A percentile compares a stretch with the other conserved stretches of the same genome.
phyloP scores from a whole-genome alignment of 2,888 invertebrate genomes.

The Carpatolechia fugitivella region DNA sequence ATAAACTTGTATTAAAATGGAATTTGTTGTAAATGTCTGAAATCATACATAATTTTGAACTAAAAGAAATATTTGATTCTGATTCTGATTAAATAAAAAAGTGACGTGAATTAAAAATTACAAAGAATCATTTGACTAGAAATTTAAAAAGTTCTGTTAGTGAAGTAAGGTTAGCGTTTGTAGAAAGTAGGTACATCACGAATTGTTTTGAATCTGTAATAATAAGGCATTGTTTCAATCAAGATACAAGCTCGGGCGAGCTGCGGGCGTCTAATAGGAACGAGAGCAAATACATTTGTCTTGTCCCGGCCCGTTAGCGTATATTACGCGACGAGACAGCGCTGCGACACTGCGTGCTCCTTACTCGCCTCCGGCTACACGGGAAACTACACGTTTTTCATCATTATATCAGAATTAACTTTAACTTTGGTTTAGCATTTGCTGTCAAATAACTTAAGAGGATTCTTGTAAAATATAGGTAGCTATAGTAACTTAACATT shows the following conservation, averaged over 20 bases:
- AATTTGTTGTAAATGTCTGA: too few species aligned
- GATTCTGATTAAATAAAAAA: too few species aligned
- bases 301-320: slow-evolving; percentile 76
- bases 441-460: neutral
- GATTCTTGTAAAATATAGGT: neutral
- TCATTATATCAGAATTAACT: slow-evolving; percentile 29
- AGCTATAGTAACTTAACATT: neutral
- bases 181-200: too few species aligned
- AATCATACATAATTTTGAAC: too few species aligned
- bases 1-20: too few species aligned
- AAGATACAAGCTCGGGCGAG: slow-evolving; percentile 46
- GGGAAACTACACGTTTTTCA: slow-evolving; percentile 35
- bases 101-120: too few species aligned
- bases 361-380: slow-evolving; percentile 40
- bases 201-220: too few species aligned
- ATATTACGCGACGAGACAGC: slow-evolving; percentile 71
- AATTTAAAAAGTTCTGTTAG: too few species aligned
- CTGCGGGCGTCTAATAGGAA: slow-evolving; percentile 63
- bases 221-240: slow-evolving; percentile 66
- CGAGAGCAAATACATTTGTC: slow-evolving; percentile 78
- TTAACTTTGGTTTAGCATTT: neutral
- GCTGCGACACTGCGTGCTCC: slow-evolving; percentile 53
- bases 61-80: too few species aligned
- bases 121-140: too few species aligned
- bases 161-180: too few species aligned